These are phyloP conservation scores for Alectura lathami DNA, from an alignment of 2,113 vertebrate species.

Conservation along the genomic window DNA sequence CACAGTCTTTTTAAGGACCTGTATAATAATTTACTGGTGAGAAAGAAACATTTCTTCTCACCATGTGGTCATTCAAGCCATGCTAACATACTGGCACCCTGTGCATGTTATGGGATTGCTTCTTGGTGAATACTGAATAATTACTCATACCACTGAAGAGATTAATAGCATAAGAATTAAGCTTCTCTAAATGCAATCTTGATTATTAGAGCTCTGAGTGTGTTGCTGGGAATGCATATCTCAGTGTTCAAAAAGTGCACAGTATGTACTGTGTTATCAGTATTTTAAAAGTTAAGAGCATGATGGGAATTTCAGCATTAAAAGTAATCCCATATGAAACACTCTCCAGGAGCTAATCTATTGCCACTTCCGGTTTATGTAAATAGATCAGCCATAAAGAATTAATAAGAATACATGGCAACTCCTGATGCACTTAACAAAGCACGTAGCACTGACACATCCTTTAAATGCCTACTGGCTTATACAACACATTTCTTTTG, in stretches of 20 bases:
- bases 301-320: constrained; percentile 53
- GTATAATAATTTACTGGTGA: constrained; percentile 6
- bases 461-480: not conserved
- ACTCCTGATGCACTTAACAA: not conserved
- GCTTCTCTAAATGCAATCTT: constrained; percentile 45
- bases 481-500: not conserved
- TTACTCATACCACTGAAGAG: constrained; percentile 51
- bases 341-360: constrained; percentile 50
- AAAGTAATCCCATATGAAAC: constrained; percentile 49
- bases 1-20: not conserved
- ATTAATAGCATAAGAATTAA: constrained; percentile 65
- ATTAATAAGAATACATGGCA: constrained; percentile 33
- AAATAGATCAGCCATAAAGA: constrained; percentile 21
- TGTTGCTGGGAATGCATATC: not conserved
- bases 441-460: not conserved
- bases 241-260: constrained; percentile 47
- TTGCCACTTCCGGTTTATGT: constrained; percentile 49
- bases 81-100: constrained; percentile 30
- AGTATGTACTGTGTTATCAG: constrained; percentile 49
- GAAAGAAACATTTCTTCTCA: constrained; percentile 28
- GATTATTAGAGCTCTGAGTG: constrained; percentile 37
- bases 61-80: constrained; percentile 43
- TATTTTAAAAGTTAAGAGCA: constrained; percentile 50
- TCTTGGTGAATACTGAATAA: constrained; percentile 42
- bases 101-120: constrained; percentile 42